Conservation (phyloP, 2,888 invertebrate genomes). For the Phortica magna region DNA sequence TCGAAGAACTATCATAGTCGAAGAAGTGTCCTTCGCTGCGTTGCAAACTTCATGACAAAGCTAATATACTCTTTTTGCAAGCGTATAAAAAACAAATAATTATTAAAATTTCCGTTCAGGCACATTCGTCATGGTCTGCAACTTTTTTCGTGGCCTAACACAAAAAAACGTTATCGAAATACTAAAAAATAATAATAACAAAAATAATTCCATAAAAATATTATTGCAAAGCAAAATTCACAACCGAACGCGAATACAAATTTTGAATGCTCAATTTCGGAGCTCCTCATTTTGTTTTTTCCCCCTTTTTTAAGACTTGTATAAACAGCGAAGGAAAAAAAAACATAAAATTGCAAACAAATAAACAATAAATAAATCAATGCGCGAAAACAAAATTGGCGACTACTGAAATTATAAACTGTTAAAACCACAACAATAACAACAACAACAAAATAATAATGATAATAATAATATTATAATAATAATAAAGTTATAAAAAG, state of each 20-base stretch:
- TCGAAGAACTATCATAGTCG: too few species aligned
- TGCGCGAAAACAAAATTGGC: not conserved
- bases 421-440: conserved; percentile 48
- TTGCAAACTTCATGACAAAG: too few species aligned
- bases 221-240: conserved; percentile 19
- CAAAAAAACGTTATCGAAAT: not conserved
- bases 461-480: too few species aligned
- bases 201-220: conserved; percentile 26
- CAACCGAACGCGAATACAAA: conserved; percentile 21
- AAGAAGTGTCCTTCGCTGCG: too few species aligned
- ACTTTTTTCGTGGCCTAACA: not conserved
- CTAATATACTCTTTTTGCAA: too few species aligned
- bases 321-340: conserved; percentile 1
- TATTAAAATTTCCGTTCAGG: conserved; percentile 14
- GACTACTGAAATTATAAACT: conserved; percentile 24
- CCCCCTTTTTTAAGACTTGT: not conserved
- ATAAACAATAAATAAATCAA: conserved; percentile 16
- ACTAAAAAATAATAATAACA: conserved; percentile 1
- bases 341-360: not conserved
- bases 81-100: not conserved
- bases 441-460: conserved; percentile 43
- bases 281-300: not conserved
- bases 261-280: conserved; percentile 6
- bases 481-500: too few species aligned
- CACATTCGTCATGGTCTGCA: conserved; percentile 10